Conservation (phyloP, 2,797 vertebrate species). For the Anableps anableps region DNA sequence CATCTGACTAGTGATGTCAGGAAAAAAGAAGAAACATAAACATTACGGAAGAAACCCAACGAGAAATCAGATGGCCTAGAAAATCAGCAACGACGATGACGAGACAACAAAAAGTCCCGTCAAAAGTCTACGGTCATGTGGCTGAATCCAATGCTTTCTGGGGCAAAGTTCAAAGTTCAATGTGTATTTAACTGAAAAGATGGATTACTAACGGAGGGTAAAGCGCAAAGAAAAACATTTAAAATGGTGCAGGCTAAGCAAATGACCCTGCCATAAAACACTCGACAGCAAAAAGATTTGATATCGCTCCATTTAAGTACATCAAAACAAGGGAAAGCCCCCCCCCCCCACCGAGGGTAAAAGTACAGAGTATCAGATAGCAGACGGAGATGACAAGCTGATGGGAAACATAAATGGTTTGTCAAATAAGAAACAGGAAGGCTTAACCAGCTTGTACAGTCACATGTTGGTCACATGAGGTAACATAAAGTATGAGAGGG, state of each 20-base stretch:
- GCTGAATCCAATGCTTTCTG: slow-evolving; percentile 39
- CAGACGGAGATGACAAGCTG: not conserved
- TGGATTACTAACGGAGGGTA: not conserved
- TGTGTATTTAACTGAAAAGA: slow-evolving; percentile 20
- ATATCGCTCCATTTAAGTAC: slow-evolving; percentile 14
- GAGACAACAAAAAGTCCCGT: slow-evolving; percentile 34
- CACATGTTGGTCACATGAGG: slow-evolving; percentile 58
- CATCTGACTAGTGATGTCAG: not conserved
- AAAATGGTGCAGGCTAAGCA: not conserved
- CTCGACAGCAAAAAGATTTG: slow-evolving; percentile 21
- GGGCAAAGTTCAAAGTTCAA: slow-evolving; percentile 57
- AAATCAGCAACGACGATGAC: slow-evolving; percentile 26
- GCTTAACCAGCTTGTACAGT: slow-evolving; percentile 53
- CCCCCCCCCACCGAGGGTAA: not conserved
- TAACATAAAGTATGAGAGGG: slow-evolving; percentile 21
- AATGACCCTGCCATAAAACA: not conserved
- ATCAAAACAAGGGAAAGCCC: not conserved
- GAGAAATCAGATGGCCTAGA: slow-evolving; percentile 11
- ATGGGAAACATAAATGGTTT: slow-evolving; percentile 1
- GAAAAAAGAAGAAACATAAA: not conserved
- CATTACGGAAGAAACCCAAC: slow-evolving; percentile 20
- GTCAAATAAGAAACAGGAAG: slow-evolving; percentile 26
- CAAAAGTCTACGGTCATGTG: slow-evolving; percentile 60
- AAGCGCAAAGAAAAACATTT: not conserved
- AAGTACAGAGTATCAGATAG: slow-evolving; percentile 2